Evolutionary conservation across 1,140 invertebrate species (phyloP).

Genomic region (Lepidostoma basale): DNA sequence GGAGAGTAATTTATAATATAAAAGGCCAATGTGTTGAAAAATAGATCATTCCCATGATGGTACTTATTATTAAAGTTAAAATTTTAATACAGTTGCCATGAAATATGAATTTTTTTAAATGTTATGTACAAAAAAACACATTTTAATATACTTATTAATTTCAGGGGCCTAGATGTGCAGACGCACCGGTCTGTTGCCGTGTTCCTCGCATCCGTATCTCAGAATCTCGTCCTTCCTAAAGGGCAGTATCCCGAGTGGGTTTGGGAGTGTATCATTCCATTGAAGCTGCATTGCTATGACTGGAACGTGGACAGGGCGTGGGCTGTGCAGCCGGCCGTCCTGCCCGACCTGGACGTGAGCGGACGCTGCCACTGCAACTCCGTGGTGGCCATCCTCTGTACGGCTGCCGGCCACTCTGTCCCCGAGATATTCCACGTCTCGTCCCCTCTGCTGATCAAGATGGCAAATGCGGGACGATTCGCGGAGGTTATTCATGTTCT

Average conservation of each 20-base stretch:
- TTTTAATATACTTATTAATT: too few species aligned
- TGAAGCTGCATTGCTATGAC: constrained; percentile 40
- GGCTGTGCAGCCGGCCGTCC: constrained; percentile 11
- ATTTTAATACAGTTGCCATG: not conserved
- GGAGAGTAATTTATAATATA: too few species aligned
- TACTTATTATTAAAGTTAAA: not conserved
- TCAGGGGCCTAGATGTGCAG: constrained; percentile 30
- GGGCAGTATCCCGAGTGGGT: constrained; percentile 37
- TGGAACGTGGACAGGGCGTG: constrained; percentile 18
- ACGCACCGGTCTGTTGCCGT: constrained; percentile 33
- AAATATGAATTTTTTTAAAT: not conserved
- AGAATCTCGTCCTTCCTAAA: constrained; percentile 27
- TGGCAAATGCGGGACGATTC: constrained; percentile 34
- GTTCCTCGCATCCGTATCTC: constrained; percentile 31
- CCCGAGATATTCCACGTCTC: constrained; percentile 34
- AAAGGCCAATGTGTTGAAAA: too few species aligned
- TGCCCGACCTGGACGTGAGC: constrained; percentile 21
- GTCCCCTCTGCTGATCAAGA: constrained; percentile 35
- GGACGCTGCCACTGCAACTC: constrained; percentile 34
- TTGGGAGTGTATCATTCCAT: constrained; percentile 33
- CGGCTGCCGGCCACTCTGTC: constrained; percentile 34
- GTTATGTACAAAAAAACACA: not conserved
- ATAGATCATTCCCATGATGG: too few species aligned
- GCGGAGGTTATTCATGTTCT: constrained; percentile 34
- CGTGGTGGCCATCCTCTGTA: constrained; percentile 22